Conservation (phyloP, 1,140 invertebrate genomes). For the Radopholus similis region DNA sequence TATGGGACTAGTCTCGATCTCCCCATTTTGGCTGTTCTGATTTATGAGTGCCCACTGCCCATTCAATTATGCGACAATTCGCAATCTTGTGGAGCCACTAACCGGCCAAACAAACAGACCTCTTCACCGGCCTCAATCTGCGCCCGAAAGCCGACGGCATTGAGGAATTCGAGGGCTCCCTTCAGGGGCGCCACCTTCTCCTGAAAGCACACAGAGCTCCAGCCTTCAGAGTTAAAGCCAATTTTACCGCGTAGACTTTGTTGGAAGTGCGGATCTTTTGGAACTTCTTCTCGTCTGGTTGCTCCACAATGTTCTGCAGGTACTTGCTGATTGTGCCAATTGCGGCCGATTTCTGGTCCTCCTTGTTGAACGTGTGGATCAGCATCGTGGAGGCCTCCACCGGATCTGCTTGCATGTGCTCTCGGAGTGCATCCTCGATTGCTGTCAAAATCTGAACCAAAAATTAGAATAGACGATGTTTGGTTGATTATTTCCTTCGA, state of each 20-base stretch:
- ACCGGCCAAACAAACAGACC: too few species aligned
- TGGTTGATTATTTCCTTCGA: too few species aligned
- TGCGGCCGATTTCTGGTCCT: not conserved
- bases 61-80: too few species aligned
- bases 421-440: constrained; percentile 28
- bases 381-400: constrained; percentile 30
- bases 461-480: constrained; percentile 1
- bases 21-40: too few species aligned
- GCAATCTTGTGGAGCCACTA: too few species aligned
- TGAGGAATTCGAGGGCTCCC: constrained; percentile 34
- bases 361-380: constrained; percentile 37
- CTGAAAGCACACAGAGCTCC: not conserved
- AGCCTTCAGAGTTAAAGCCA: not conserved
- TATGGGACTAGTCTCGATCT: too few species aligned
- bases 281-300: constrained; percentile 37
- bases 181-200: constrained; percentile 36
- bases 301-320: constrained; percentile 30
- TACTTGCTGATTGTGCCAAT: constrained; percentile 35
- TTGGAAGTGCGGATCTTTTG: constrained; percentile 24
- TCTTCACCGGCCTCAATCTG: constrained; percentile 11
- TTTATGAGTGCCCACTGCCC: too few species aligned
- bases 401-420: constrained; percentile 24
- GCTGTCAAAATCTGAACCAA: constrained; percentile 31
- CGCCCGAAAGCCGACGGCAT: constrained; percentile 32
- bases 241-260: constrained; percentile 34